Percentiles rank a stretch among this genome's conserved stretches.
These are phyloP conservation scores for Miltochrista miniata DNA, from an alignment of 2,888 invertebrate genomes.

Conservation along the genomic window DNA sequence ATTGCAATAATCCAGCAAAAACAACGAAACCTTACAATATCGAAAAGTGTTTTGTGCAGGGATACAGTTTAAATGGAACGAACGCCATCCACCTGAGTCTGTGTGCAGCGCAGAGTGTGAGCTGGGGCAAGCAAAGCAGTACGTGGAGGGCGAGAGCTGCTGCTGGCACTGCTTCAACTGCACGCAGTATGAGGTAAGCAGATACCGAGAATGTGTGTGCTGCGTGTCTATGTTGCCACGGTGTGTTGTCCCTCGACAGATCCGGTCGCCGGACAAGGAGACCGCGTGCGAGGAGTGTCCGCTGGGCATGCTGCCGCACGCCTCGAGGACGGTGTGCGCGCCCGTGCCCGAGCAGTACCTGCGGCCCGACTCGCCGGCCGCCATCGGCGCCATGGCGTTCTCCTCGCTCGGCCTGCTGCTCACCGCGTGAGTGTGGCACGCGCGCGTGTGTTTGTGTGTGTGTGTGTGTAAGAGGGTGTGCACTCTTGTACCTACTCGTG, in stretches of 20 bases:
- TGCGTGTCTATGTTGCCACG: background rate
- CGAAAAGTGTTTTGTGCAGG: conserved; percentile 71
- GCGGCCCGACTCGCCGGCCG: conserved; percentile 91
- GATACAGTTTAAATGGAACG: conserved; percentile 91
- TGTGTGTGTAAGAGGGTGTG: background rate
- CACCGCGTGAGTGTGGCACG: conserved; percentile 79
- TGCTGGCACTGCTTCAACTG: conserved; percentile 95
- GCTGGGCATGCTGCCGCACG: conserved; percentile 91
- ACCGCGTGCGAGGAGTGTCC: conserved; percentile 93
- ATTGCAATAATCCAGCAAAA: too few relatives aligned
- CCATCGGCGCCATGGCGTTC: conserved; percentile 95
- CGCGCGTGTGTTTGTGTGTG: background rate
- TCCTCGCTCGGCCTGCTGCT: conserved; percentile 92
- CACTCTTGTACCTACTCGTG: background rate
- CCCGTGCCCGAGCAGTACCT: conserved; percentile 92
- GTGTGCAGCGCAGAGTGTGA: conserved; percentile 96
- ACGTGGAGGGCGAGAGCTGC: conserved; percentile 96
- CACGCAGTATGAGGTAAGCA: conserved; percentile 57
- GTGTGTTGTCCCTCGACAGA: conserved; percentile 72
- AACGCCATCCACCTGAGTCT: conserved; percentile 91
- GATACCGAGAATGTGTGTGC: background rate
- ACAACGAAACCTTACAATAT: too few relatives aligned
- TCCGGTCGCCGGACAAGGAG: conserved; percentile 90
- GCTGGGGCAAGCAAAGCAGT: conserved; percentile 94
- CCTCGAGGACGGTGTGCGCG: conserved; percentile 87